phyloP scores from a whole-genome alignment of 2,888 invertebrate genomes.

The Cephus sareptanus region DNA sequence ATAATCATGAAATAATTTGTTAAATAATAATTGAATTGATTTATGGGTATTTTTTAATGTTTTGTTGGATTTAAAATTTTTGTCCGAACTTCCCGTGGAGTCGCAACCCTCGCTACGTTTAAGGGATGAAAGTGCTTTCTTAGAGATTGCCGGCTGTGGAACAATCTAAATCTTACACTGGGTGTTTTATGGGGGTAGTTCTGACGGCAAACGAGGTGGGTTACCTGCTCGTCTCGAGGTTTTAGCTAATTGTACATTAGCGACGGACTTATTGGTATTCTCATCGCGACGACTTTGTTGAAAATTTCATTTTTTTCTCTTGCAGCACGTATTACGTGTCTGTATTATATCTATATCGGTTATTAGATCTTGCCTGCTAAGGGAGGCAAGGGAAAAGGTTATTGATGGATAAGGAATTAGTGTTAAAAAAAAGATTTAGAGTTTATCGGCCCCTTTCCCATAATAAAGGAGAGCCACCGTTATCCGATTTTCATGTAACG shows the following conservation, averaged over 20 bases:
- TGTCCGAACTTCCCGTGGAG: background rate
- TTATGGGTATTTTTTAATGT: background rate
- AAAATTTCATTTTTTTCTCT: background rate
- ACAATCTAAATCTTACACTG: slow-evolving; percentile 43
- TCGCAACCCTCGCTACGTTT: slow-evolving; percentile 19
- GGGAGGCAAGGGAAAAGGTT: background rate
- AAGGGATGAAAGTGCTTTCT: slow-evolving; percentile 41
- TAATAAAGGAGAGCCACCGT: slow-evolving; percentile 1
- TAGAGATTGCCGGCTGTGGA: slow-evolving; percentile 36
- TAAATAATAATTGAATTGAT: background rate
- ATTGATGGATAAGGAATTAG: background rate
- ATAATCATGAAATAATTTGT: background rate
- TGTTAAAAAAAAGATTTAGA: slow-evolving; percentile 2
- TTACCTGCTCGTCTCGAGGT: slow-evolving; percentile 23
- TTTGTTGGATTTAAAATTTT: background rate
- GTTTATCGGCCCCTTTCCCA: slow-evolving; percentile 2
- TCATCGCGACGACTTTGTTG: background rate
- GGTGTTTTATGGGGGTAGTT: slow-evolving; percentile 40
- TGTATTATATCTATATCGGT: background rate
- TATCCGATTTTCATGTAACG: slow-evolving; percentile 3
- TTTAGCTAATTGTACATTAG: slow-evolving; percentile 38
- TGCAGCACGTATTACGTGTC: background rate
- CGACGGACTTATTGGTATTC: background rate
- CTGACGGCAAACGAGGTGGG: slow-evolving; percentile 30
- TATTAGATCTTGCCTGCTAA: background rate